Evolutionary conservation across 2,113 vertebrate species (phyloP), one percentile per base, ranked within the genome.

Genomic region (Oplegnathus fasciatus): DNA sequence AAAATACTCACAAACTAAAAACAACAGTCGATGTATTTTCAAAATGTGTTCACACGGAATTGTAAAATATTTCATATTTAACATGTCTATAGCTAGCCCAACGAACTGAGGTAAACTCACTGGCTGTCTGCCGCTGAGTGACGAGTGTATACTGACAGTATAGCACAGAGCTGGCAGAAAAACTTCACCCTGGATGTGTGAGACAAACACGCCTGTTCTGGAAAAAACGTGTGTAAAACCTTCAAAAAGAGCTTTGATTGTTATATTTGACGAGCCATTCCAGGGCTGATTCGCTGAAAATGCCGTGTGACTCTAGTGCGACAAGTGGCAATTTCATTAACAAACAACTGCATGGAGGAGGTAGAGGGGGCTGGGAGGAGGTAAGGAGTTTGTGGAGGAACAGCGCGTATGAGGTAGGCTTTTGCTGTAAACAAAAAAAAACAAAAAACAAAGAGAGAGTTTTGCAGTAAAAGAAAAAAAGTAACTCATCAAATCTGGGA

Each of bases 401-500:
- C 93, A 95, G 96, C 95, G 91, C 91, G 71, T 93, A 98, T 97
- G 98, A 99, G 98, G 98, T 99, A 99, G 98, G 96, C 90, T 95
- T 97, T 97, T 98, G 97, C 97, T 99, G 98, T 98, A 99, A 99
- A 99, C 97, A 95, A 96, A 97, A 93, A 68, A 83, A 88, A 89
- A 71, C 40, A 69, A 15, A 57, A 44, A 40, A 24, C 57, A 61
- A 22, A 66, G 26, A 95, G 88, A 58, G 26, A 73, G 50, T 85
- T 92, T 87, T 87, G 84, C 91, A 84, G 89, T 92, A 85, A 92
- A 75, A 61, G 46, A 80, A 90, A 77, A 77, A 70, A 42, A 52
- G 61, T 52, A 84, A 92, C 78, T 90, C 46, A 89, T 94, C 92
- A 95, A 94, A 95, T 94, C 83, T 87, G 85, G 81, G 54, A 87